phyloP scores from a whole-genome alignment of 1,140 invertebrate genomes.

The Marisa cornuarietis region DNA sequence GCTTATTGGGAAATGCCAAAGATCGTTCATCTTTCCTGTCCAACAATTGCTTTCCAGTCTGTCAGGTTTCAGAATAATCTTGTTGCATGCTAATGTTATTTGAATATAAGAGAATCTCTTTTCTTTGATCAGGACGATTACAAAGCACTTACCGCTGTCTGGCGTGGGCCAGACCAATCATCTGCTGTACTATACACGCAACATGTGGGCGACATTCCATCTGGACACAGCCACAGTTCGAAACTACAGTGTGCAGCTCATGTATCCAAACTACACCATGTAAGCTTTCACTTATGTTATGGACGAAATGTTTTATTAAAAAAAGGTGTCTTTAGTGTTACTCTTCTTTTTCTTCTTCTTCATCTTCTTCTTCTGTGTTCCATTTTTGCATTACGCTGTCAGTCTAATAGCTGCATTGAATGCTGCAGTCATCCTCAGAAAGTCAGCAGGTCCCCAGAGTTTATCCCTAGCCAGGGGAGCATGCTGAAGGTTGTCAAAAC shows the following conservation, averaged over 20 bases:
- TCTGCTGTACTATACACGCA: constrained; percentile 44
- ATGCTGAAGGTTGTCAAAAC: too few relatives aligned
- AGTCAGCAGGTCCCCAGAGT: too few relatives aligned
- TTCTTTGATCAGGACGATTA: constrained; percentile 35
- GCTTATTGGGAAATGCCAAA: too few relatives aligned
- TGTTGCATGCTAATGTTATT: neutral
- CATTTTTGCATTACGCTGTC: neutral
- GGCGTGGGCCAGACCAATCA: constrained; percentile 49
- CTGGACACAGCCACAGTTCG: constrained; percentile 49
- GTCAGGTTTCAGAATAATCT: too few relatives aligned
- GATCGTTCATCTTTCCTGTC: too few relatives aligned
- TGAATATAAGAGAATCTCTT: neutral
- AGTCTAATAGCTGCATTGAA: neutral
- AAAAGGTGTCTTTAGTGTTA: constrained; percentile 24
- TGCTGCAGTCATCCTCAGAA: too few relatives aligned
- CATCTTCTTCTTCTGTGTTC: neutral
- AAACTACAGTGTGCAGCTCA: constrained; percentile 51
- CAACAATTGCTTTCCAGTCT: too few relatives aligned
- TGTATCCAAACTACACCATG: constrained; percentile 50
- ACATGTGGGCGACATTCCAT: constrained; percentile 45
- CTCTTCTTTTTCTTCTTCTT: constrained; percentile 9
- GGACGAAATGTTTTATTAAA: too few relatives aligned
- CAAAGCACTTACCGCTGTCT: constrained; percentile 45
- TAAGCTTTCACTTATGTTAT: constrained; percentile 20
- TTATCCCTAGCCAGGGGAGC: too few relatives aligned